Percentiles rank a stretch among this genome's conserved stretches.
phyloP scores from a whole-genome alignment of 2,113 vertebrate genomes.

The Pseudopipra pipra region DNA sequence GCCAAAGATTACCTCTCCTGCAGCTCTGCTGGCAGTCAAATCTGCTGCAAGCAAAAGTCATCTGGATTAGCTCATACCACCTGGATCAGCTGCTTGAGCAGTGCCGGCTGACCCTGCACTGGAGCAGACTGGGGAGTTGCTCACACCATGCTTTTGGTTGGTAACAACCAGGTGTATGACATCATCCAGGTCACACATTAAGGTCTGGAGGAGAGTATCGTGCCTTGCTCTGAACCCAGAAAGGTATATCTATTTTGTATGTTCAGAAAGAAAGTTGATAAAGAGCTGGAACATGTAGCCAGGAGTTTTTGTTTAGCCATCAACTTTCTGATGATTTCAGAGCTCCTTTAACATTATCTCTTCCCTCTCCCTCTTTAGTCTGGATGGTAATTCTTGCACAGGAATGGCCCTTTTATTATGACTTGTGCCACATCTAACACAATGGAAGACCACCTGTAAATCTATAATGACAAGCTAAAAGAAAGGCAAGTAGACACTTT shows the following conservation, averaged over 20 bases:
- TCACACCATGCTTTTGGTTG: neutral
- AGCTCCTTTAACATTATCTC: neutral
- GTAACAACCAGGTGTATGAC: neutral
- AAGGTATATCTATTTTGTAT: neutral
- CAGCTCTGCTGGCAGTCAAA: slow-evolving; percentile 37
- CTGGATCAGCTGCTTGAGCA: slow-evolving; percentile 5
- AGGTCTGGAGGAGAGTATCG: neutral
- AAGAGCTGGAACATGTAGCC: neutral
- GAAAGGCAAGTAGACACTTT: neutral
- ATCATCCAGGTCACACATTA: neutral
- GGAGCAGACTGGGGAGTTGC: neutral
- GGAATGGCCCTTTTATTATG: neutral
- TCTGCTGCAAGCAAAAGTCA: slow-evolving; percentile 6
- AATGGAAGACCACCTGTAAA: neutral
- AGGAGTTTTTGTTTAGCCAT: neutral
- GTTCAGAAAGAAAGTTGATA: neutral
- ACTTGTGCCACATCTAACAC: neutral
- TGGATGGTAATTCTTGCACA: neutral
- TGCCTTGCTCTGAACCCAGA: neutral
- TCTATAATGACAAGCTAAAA: neutral
- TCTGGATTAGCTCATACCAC: slow-evolving; percentile 43
- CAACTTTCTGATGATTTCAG: neutral
- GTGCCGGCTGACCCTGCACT: neutral
- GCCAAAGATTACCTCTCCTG: slow-evolving; percentile 38
- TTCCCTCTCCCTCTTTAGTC: neutral